A percentile compares a stretch with the other conserved stretches of the same genome.
Conservation (phyloP, 2,888 invertebrate genomes). For the Pseudeuparius sepicola region DNA sequence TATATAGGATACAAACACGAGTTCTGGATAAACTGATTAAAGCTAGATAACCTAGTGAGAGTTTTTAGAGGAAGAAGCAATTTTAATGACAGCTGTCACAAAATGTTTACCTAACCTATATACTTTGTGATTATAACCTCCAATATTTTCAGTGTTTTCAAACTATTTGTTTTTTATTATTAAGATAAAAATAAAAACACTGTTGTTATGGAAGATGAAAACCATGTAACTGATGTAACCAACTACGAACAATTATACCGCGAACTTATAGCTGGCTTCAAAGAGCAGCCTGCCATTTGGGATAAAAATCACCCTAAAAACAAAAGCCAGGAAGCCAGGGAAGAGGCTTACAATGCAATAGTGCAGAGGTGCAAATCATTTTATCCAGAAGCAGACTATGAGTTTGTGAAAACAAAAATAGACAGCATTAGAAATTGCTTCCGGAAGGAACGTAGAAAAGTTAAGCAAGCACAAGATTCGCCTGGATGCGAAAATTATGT, state of each 20-base stretch:
- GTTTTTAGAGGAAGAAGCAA: no score
- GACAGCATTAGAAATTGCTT: slow-evolving; percentile 24
- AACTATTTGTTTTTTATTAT: no score
- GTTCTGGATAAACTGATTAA: no score
- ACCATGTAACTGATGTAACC: no score
- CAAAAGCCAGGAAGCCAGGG: slow-evolving; percentile 21
- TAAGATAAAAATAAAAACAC: no score
- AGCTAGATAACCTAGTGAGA: no score
- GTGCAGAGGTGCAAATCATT: slow-evolving; percentile 22
- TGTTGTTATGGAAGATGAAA: no score
- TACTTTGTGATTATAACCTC: no score
- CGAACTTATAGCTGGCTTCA: slow-evolving; percentile 23
- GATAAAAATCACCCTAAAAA: slow-evolving; percentile 25
- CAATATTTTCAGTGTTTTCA: no score
- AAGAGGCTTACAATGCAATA: slow-evolving; percentile 22
- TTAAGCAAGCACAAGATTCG: slow-evolving; percentile 7
- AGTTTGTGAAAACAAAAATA: slow-evolving; percentile 25
- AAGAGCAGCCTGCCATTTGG: slow-evolving; percentile 24
- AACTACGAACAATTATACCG: slow-evolving; percentile 23
- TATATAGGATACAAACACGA: no score
- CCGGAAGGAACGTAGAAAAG: slow-evolving; percentile 26
- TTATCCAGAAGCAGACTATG: slow-evolving; percentile 26
- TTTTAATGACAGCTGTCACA: no score
- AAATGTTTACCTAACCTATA: no score
- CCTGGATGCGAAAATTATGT: slow-evolving; percentile 22